Evolutionary conservation across 2,113 vertebrate genomes (phyloP).

Genomic region (Archilochus colubris): DNA sequence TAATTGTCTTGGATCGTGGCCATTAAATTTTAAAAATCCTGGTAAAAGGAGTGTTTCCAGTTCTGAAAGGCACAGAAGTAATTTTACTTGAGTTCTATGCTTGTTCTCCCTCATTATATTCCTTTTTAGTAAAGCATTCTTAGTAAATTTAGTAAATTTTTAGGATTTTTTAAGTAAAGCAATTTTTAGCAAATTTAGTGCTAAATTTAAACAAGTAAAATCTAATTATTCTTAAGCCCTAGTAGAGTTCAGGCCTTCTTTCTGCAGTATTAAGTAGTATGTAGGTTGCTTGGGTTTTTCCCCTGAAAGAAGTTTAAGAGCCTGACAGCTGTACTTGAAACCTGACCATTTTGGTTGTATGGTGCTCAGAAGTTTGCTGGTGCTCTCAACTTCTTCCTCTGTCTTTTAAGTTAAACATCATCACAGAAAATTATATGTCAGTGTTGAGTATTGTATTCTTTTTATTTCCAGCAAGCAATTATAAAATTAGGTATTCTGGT

Average conservation of each 20-base stretch:
- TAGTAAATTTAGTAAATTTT: too few relatives aligned
- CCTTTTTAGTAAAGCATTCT: not conserved
- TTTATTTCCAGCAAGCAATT: not conserved
- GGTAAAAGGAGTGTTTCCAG: not conserved
- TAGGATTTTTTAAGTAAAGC: too few relatives aligned
- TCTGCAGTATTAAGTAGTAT: not conserved
- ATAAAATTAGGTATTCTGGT: not conserved
- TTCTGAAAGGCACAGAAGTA: not conserved
- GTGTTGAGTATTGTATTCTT: not conserved
- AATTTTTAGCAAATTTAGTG: not conserved
- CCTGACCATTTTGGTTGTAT: not conserved
- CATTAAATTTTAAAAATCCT: not conserved
- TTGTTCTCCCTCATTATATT: not conserved
- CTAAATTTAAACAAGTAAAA: not conserved
- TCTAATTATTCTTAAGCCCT: not conserved
- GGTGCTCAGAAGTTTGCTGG: not conserved
- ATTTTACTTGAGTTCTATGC: not conserved
- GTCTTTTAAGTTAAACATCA: not conserved
- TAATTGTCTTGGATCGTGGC: not conserved
- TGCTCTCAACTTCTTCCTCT: not conserved
- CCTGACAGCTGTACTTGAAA: not conserved
- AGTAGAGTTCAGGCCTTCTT: not conserved
- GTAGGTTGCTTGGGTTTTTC: not conserved
- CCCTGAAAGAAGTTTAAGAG: not conserved
- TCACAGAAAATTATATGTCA: not conserved